phyloP scores from a whole-genome alignment of 2,797 vertebrate species.

The Lithobates pipiens region DNA sequence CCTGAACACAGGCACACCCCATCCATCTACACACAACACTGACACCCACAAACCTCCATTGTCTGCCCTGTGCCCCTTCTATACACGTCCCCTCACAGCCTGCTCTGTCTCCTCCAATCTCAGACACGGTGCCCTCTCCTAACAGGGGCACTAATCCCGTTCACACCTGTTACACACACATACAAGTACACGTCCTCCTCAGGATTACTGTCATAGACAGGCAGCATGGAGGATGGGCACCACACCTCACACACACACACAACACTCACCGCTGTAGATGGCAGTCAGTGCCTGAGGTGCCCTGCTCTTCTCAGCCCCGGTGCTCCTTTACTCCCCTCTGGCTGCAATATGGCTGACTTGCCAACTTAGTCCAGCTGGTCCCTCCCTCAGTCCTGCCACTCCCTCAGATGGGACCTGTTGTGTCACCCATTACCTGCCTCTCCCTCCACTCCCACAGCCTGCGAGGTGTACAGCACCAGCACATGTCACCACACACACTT shows the following conservation, averaged over 20 bases:
- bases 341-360: constrained; percentile 57
- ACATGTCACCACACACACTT: not conserved
- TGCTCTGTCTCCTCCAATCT: not conserved
- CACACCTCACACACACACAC: not conserved
- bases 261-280: constrained; percentile 26
- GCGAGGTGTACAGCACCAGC: too few relatives aligned
- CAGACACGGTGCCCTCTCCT: not conserved
- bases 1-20: not conserved
- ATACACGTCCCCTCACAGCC: too few relatives aligned
- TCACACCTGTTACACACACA: constrained; percentile 27
- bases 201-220: not conserved
- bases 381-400: constrained; percentile 47
- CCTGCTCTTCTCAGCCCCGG: constrained; percentile 29
- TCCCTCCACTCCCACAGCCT: constrained; percentile 34
- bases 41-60: not conserved
- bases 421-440: constrained; percentile 56
- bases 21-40: too few relatives aligned
- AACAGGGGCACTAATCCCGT: constrained; percentile 13
- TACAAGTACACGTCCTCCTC: not conserved
- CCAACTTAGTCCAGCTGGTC: constrained; percentile 48
- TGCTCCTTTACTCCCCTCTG: constrained; percentile 49
- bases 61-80: not conserved
- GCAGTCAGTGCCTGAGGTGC: constrained; percentile 8
- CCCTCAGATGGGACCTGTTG: constrained; percentile 40
- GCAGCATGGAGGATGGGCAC: not conserved